Percentiles rank a stretch among this genome's conserved stretches.
Evolutionary conservation across 2,113 vertebrate genomes (phyloP).

Genomic region (Vulpes vulpes): DNA sequence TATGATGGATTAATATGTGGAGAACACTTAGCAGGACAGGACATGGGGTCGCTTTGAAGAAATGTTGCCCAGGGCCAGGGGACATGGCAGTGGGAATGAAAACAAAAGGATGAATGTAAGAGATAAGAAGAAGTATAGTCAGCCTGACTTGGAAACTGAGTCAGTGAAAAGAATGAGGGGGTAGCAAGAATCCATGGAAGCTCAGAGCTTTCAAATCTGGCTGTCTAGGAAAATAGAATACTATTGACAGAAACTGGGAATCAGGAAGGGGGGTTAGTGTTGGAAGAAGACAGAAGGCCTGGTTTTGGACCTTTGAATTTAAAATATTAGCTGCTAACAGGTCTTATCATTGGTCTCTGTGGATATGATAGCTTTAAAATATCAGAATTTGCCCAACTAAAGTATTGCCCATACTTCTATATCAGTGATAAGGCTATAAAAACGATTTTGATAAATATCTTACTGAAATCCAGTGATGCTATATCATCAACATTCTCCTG

Average conservation of each 20-base stretch:
- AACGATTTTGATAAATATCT: not conserved
- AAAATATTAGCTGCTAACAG: not conserved
- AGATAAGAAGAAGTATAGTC: not conserved
- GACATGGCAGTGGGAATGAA: not conserved
- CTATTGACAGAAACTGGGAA: not conserved
- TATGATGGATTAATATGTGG: not conserved
- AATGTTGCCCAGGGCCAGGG: not conserved
- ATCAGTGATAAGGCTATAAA: not conserved
- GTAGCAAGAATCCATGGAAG: not conserved
- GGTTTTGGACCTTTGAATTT: not conserved
- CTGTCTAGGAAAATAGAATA: not conserved
- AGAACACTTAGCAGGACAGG: not conserved
- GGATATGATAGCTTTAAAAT: not conserved
- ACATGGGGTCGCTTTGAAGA: not conserved
- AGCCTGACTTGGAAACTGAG: not conserved
- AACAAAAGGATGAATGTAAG: not conserved
- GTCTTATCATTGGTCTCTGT: not conserved
- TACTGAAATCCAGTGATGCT: not conserved
- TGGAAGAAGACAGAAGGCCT: not conserved
- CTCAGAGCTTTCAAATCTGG: not conserved
- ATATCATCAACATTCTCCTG: not conserved
- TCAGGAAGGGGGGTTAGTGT: not conserved
- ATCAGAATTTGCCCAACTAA: slow-evolving; percentile 15
- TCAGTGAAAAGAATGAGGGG: not conserved
- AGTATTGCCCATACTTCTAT: not conserved